Base-by-base conservation (phyloP, 2,113 vertebrate species). In the Aplodontia rufa region DNA sequence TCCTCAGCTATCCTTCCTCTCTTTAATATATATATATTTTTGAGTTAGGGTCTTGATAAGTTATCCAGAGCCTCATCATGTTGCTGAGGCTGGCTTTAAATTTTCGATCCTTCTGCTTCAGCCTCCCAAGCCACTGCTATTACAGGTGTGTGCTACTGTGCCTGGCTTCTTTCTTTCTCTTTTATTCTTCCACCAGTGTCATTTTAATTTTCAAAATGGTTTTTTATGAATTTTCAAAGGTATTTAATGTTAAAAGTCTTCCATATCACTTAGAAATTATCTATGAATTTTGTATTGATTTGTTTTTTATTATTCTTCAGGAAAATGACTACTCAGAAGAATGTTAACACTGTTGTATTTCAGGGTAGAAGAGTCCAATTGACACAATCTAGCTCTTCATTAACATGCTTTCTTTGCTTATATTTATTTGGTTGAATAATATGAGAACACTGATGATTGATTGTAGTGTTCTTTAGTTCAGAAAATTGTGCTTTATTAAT, bases 301-400 rank as follows among this genome's bases (percentile, higher is more conserved):
- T 9, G 16, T 68, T 96, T 96, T 91, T 83, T 91, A 53, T 92
- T 91, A 69, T 83, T 93, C 76, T 90, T 95, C 90, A 94, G 68
- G 55, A 87, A 96, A 93, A 72, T 96, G 45, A 83, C 40, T 83
- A 76, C 55, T 83, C 66, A 90, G n/a, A 97, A 95, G n/a, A 92
- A 87, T 96, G 47, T 45, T 92, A 82, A 78, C n/a, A 66, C 47
- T 92, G 10, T 47, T 92, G 7, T 68, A 71, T 96, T 95, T 96
- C 64, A 32, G 6, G 62, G 83, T 90, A 89, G 93, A 96, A 35
- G 22, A 62, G 6, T 91, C 28, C 92, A n/a, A 16, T 28, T 85
- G 49, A 49, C 87, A 10, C 7, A 40, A 37, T 93, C 35, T 92
- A 62, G 8, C 32, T 93, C 5, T 60, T 94, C 20, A 90, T 1